Percentiles rank a stretch among this genome's conserved stretches.
Conservation (phyloP, 2,888 invertebrate species). For the Ectropis crepuscularia region DNA sequence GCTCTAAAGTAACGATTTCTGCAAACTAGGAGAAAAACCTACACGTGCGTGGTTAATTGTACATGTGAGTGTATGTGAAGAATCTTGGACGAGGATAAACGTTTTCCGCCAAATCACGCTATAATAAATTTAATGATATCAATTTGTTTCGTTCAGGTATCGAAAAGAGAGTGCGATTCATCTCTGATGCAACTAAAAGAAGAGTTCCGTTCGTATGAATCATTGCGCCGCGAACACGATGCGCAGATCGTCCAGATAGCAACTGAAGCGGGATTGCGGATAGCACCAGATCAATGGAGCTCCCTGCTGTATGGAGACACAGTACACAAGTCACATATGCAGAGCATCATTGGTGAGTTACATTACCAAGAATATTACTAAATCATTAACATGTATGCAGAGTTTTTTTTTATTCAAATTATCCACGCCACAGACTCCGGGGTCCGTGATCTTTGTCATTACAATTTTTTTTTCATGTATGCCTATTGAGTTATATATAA, state of each 20-base stretch:
- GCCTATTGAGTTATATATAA: too few relatives aligned
- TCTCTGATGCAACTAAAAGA: constrained; percentile 99
- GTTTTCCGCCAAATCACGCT: not conserved
- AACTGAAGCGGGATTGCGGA: constrained; percentile 97
- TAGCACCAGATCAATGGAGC: constrained; percentile 99
- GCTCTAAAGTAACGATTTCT: too few relatives aligned
- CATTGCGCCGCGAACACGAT: constrained; percentile 97
- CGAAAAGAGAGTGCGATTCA: constrained; percentile 98
- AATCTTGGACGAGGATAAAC: not conserved
- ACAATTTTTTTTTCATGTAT: too few relatives aligned
- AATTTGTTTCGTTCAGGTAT: constrained; percentile 86
- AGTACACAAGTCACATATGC: constrained; percentile 98
- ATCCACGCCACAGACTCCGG: too few relatives aligned
- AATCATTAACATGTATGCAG: not conserved
- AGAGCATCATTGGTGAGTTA: constrained; percentile 85
- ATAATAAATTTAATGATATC: not conserved
- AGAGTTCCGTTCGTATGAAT: constrained; percentile 97
- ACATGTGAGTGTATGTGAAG: too few relatives aligned
- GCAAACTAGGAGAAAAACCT: too few relatives aligned
- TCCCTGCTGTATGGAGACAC: constrained; percentile 98
- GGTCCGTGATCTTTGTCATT: too few relatives aligned
- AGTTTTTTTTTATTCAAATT: too few relatives aligned
- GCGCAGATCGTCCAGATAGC: constrained; percentile 99
- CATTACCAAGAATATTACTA: too few relatives aligned
- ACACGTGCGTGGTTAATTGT: too few relatives aligned